These are phyloP conservation scores for Poecilia velifera DNA, from an alignment of 2,797 vertebrate genomes.

Conservation along the genomic window DNA sequence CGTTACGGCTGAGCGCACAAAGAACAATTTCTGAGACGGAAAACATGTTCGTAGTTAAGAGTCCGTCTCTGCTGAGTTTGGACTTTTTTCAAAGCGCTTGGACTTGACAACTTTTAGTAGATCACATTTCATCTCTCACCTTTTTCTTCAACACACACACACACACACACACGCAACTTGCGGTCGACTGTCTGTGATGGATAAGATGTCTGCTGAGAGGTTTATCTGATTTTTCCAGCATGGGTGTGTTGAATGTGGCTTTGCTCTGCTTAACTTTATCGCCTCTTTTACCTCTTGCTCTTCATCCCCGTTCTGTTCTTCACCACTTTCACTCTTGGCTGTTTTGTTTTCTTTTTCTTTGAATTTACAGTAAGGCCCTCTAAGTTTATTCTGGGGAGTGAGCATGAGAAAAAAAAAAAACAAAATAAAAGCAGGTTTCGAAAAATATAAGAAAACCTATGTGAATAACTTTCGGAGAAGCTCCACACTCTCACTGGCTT, in stretches of 20 bases:
- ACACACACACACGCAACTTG: slow-evolving; percentile 17
- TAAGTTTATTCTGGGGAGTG: not conserved
- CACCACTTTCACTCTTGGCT: slow-evolving; percentile 16
- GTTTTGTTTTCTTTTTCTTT: not conserved
- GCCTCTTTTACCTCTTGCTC: slow-evolving; percentile 24
- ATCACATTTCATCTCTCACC: slow-evolving; percentile 39
- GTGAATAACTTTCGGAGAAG: not conserved
- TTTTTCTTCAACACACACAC: slow-evolving; percentile 8
- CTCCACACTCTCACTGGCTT: not conserved
- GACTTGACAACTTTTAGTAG: slow-evolving; percentile 68
- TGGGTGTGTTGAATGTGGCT: slow-evolving; percentile 63
- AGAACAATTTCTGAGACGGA: slow-evolving; percentile 42
- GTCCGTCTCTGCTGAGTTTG: slow-evolving; percentile 23
- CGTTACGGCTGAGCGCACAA: slow-evolving; percentile 69
- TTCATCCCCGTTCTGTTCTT: slow-evolving; percentile 20
- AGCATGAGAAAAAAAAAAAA: not conserved
- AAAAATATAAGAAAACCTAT: not conserved
- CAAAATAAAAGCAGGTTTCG: not conserved
- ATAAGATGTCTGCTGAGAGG: slow-evolving; percentile 70
- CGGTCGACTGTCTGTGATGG: slow-evolving; percentile 59
- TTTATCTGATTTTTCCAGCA: slow-evolving; percentile 69
- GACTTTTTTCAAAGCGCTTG: slow-evolving; percentile 60
- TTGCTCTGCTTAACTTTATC: slow-evolving; percentile 36
- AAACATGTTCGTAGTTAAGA: slow-evolving; percentile 1
- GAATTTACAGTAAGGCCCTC: not conserved